Percentiles rank a stretch among this genome's conserved stretches.
Conservation (phyloP, 2,797 vertebrate species). For the Hippocampus kuda region DNA sequence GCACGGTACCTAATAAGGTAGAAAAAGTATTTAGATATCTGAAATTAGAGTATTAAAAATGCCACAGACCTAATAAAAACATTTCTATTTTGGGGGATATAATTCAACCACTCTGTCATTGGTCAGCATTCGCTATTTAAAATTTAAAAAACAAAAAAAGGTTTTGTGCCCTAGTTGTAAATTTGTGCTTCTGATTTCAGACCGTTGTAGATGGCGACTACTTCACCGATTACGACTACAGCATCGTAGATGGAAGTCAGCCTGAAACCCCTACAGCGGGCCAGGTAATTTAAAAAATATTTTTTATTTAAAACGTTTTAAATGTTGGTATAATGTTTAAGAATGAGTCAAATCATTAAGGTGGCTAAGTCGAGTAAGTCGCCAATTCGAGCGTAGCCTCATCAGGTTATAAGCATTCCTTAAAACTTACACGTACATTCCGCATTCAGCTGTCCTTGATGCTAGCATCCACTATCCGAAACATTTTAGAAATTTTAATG, state of each 20-base stretch:
- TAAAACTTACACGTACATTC: background rate
- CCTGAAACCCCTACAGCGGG: slow-evolving; percentile 71
- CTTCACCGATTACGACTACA: slow-evolving; percentile 75
- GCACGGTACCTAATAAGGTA: too few relatives aligned
- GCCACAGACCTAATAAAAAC: background rate
- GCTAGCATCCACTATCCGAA: background rate
- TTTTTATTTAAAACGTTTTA: background rate
- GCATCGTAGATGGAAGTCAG: slow-evolving; percentile 67
- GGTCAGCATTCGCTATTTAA: background rate
- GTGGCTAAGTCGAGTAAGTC: background rate
- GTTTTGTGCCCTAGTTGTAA: background rate
- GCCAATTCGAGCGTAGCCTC: background rate
- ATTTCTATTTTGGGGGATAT: background rate
- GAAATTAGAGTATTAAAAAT: background rate
- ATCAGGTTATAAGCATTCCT: background rate
- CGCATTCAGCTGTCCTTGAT: background rate
- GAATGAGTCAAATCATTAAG: background rate
- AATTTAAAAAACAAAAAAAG: too few relatives aligned
- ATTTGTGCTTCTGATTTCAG: slow-evolving; percentile 23
- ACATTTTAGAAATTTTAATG: slow-evolving; percentile 14
- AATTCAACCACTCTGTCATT: background rate
- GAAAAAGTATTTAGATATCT: too few relatives aligned
- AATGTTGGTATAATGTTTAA: background rate
- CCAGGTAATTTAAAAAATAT: slow-evolving; percentile 66
- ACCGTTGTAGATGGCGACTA: slow-evolving; percentile 73